Percentiles rank a stretch among this genome's conserved stretches.
Conservation (phyloP, 2,113 vertebrate genomes). For the Amphilophus citrinellus region DNA sequence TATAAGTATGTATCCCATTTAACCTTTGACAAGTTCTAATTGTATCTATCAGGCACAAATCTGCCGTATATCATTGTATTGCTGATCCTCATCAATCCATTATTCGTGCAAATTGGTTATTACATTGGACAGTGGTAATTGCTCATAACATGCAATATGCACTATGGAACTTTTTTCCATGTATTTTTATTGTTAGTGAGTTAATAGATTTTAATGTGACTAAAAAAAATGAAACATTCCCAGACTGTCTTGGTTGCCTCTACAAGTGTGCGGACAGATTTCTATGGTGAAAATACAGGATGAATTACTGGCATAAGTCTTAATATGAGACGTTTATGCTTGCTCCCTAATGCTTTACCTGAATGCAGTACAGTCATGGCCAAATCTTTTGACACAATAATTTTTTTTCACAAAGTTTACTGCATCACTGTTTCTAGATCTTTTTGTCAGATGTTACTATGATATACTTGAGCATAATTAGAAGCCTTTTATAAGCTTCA, state of each 20-base stretch:
- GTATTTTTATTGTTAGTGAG: background rate
- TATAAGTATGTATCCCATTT: too few relatives aligned
- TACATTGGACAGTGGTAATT: too few relatives aligned
- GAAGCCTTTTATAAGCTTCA: too few relatives aligned
- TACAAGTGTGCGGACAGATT: background rate
- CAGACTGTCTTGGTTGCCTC: background rate
- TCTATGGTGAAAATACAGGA: background rate
- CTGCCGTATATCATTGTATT: too few relatives aligned
- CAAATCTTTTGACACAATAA: too few relatives aligned
- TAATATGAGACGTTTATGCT: background rate
- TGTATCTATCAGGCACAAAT: too few relatives aligned
- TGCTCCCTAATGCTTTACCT: background rate
- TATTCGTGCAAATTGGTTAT: background rate
- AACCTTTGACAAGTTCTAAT: too few relatives aligned
- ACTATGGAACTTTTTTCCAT: background rate
- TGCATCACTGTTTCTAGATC: too few relatives aligned
- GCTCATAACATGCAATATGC: too few relatives aligned
- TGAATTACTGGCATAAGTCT: background rate
- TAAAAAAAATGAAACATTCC: background rate
- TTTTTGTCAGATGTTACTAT: too few relatives aligned
- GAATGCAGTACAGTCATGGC: background rate
- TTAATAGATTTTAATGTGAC: background rate
- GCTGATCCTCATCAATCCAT: background rate
- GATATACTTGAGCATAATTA: too few relatives aligned
- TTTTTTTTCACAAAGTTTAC: too few relatives aligned